A percentile compares a stretch with the other conserved stretches of the same genome.
These are phyloP conservation scores for Leucophenga maculata DNA, from an alignment of 2,888 invertebrate species.

Conservation along the genomic window DNA sequence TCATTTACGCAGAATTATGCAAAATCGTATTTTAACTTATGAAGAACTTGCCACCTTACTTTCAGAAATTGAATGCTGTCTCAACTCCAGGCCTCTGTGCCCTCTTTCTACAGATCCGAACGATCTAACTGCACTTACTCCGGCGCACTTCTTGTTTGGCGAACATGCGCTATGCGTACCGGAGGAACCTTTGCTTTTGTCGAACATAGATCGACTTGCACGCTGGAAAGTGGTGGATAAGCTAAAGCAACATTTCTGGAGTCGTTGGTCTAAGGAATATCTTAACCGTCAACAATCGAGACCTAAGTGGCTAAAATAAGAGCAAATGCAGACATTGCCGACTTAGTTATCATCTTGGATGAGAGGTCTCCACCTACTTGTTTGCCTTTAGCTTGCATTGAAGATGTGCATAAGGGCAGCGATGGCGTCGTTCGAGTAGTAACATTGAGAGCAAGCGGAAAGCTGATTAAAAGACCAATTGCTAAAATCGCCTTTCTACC, in stretches of 20 bases:
- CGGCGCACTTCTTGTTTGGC: too few relatives aligned
- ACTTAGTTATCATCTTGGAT: slow-evolving; percentile 1
- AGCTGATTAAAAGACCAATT: too few relatives aligned
- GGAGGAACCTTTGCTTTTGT: too few relatives aligned
- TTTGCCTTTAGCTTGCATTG: slow-evolving; percentile 6
- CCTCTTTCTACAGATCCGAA: slow-evolving; percentile 12
- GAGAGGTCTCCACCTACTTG: not conserved
- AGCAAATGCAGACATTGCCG: not conserved
- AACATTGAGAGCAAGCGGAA: too few relatives aligned
- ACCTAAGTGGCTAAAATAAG: slow-evolving; percentile 4
- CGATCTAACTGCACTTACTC: slow-evolving; percentile 21
- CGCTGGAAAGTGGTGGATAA: too few relatives aligned
- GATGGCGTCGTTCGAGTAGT: too few relatives aligned
- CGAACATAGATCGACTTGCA: too few relatives aligned
- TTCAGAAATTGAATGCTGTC: slow-evolving; percentile 22
- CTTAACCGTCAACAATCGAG: slow-evolving; percentile 3
- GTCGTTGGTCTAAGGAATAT: slow-evolving; percentile 24
- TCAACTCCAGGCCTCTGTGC: slow-evolving; percentile 25
- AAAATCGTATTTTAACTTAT: slow-evolving; percentile 11
- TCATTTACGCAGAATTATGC: slow-evolving; percentile 16
- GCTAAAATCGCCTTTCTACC: too few relatives aligned
- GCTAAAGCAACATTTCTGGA: not conserved
- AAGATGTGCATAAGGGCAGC: too few relatives aligned
- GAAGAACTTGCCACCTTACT: slow-evolving; percentile 27
- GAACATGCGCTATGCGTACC: too few relatives aligned